Evolutionary conservation across 1,140 invertebrate genomes (phyloP).

Genomic region (Tachypleus tridentatus): DNA sequence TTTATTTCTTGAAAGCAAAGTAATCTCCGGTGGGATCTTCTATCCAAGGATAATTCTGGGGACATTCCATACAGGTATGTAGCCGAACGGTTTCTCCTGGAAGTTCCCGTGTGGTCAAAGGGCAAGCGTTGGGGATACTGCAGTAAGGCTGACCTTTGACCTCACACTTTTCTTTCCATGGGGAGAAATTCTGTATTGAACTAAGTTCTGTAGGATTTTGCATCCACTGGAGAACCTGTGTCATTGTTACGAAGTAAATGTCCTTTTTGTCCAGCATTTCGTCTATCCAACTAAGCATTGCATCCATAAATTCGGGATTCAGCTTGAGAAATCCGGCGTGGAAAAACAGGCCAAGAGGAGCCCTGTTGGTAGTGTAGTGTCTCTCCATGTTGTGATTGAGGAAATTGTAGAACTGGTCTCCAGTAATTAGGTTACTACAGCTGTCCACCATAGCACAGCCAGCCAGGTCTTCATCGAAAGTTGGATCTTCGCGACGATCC

Average conservation of each 20-base stretch:
- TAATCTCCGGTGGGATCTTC: slow-evolving; percentile 88
- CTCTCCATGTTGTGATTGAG: slow-evolving; percentile 90
- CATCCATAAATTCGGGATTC: slow-evolving; percentile 83
- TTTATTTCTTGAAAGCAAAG: slow-evolving; percentile 46
- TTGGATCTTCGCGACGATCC: slow-evolving; percentile 80
- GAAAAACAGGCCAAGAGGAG: slow-evolving; percentile 84
- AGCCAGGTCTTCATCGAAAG: slow-evolving; percentile 77
- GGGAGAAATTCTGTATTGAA: slow-evolving; percentile 72
- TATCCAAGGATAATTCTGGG: slow-evolving; percentile 90
- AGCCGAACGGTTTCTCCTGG: slow-evolving; percentile 81
- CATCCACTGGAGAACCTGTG: slow-evolving; percentile 95
- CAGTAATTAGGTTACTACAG: slow-evolving; percentile 82
- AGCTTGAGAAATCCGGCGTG: slow-evolving; percentile 89
- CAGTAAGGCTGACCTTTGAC: slow-evolving; percentile 87
- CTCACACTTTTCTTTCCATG: slow-evolving; percentile 92
- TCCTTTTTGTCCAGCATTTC: slow-evolving; percentile 77
- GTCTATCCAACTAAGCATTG: slow-evolving; percentile 86
- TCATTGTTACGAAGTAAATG: slow-evolving; percentile 94
- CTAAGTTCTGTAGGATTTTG: slow-evolving; percentile 83
- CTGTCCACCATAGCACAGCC: slow-evolving; percentile 95
- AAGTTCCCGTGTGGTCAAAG: slow-evolving; percentile 73
- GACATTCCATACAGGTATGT: slow-evolving; percentile 91
- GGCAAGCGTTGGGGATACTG: slow-evolving; percentile 78
- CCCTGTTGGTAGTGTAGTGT: slow-evolving; percentile 86
- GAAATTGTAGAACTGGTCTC: slow-evolving; percentile 92